A percentile compares a stretch with the other conserved stretches of the same genome.
Conservation (phyloP, 2,888 invertebrate genomes). For the Eupeodes luniger region DNA sequence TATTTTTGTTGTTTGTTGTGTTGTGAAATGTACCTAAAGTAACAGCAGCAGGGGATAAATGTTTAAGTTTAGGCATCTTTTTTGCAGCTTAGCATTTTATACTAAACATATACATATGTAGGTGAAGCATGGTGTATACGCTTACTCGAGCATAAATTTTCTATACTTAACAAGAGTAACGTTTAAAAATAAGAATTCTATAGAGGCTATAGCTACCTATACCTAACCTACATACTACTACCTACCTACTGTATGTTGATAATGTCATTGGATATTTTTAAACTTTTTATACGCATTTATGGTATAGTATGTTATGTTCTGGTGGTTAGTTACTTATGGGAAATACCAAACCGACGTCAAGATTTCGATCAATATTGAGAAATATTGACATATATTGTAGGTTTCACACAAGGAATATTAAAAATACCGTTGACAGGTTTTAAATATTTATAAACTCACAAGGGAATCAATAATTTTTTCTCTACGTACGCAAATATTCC, state of each 20-base stretch:
- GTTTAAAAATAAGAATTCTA: conserved; percentile 9
- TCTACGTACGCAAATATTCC: too few species aligned
- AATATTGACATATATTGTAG: conserved; percentile 13
- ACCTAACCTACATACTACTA: not conserved
- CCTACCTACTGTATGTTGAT: not conserved
- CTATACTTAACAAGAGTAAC: not conserved
- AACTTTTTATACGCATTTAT: conserved; percentile 1
- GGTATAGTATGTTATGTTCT: not conserved
- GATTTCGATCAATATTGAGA: conserved; percentile 18
- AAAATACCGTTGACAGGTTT: conserved; percentile 10
- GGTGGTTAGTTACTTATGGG: not conserved
- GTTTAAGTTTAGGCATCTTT: conserved; percentile 22
- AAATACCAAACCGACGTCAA: conserved; percentile 16
- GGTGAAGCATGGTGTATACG: not conserved
- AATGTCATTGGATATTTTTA: conserved; percentile 28
- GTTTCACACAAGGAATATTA: conserved; percentile 2
- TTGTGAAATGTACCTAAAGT: not conserved
- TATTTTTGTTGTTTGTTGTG: not conserved
- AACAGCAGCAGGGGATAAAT: not conserved
- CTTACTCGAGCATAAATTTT: conserved; percentile 30
- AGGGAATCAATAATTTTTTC: not conserved
- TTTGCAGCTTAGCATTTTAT: not conserved
- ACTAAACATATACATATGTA: too few species aligned
- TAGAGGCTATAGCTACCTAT: not conserved
- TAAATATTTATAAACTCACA: not conserved